phyloP scores from a whole-genome alignment of 2,888 invertebrate genomes.

The Conus canariensis region DNA sequence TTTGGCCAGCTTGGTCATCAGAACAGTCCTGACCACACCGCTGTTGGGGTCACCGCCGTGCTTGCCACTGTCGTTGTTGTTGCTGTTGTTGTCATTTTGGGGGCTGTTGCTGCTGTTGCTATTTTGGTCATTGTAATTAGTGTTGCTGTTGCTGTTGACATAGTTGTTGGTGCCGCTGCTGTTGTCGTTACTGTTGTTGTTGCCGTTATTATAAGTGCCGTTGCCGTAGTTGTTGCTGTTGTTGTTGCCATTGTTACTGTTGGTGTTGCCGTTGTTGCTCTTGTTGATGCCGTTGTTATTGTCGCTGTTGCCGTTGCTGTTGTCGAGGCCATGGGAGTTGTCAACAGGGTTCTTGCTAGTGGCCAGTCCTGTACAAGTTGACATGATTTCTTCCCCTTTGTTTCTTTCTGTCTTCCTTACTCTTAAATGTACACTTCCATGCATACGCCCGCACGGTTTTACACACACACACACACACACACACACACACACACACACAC shows the following conservation, averaged over 20 bases:
- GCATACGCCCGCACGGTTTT: neutral
- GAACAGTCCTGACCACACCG: neutral
- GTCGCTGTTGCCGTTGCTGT: neutral
- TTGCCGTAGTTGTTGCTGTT: neutral
- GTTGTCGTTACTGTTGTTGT: neutral
- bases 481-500: neutral
- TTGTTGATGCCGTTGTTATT: neutral
- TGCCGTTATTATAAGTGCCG: neutral
- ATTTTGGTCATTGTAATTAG: neutral
- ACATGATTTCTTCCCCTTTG: neutral
- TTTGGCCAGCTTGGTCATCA: neutral
- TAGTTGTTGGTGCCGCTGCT: neutral
- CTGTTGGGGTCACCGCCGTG: neutral
- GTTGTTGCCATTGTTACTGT: neutral
- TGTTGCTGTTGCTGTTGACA: neutral
- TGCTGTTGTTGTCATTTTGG: neutral
- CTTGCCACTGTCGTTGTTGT: neutral
- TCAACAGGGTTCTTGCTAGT: neutral
- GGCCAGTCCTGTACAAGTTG: neutral
- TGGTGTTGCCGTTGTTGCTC: neutral
- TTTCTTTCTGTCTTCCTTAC: neutral
- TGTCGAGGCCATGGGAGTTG: neutral
- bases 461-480: conserved; percentile 14
- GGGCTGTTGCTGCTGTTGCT: neutral
- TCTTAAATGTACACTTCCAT: neutral